Percentiles rank a stretch among this genome's conserved stretches.
Conservation (phyloP, 2,797 vertebrate species). For the Oreonectes daqikongensis region DNA sequence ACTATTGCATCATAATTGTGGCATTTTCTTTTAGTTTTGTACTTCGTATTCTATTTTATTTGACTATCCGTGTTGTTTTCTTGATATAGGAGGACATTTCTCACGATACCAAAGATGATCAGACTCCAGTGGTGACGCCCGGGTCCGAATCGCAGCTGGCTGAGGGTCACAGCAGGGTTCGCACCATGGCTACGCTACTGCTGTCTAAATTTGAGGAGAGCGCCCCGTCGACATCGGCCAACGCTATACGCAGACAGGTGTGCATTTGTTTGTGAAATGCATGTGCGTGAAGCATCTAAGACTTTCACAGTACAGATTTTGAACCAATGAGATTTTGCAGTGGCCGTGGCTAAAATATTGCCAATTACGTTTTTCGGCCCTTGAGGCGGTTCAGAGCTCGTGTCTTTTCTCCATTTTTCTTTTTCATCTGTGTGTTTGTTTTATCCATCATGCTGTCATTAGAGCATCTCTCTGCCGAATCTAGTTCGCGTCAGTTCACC, state of each 20-base stretch:
- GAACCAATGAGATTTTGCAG: background rate
- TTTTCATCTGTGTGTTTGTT: background rate
- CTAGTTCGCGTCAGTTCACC: constrained; percentile 67
- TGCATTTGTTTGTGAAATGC: constrained; percentile 16
- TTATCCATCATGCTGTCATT: constrained; percentile 46
- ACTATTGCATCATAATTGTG: background rate
- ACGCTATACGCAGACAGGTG: constrained; percentile 64
- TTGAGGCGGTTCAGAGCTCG: background rate
- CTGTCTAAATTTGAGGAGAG: constrained; percentile 89
- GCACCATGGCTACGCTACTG: constrained; percentile 89
- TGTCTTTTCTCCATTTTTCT: background rate
- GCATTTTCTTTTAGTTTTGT: too few species aligned
- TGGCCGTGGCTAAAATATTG: background rate
- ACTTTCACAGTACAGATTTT: background rate
- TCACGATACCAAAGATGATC: constrained; percentile 65
- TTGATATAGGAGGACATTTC: constrained; percentile 75
- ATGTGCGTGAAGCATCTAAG: background rate
- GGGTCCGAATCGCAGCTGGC: constrained; percentile 69
- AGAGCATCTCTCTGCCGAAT: constrained; percentile 70
- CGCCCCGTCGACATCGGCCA: constrained; percentile 58
- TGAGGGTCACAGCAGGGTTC: constrained; percentile 83
- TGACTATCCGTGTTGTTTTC: background rate
- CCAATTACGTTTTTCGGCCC: background rate
- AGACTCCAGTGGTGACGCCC: constrained; percentile 66
- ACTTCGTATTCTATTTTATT: background rate